Evolutionary conservation across 2,113 vertebrate species (phyloP).

Genomic region (Mastomys coucha): DNA sequence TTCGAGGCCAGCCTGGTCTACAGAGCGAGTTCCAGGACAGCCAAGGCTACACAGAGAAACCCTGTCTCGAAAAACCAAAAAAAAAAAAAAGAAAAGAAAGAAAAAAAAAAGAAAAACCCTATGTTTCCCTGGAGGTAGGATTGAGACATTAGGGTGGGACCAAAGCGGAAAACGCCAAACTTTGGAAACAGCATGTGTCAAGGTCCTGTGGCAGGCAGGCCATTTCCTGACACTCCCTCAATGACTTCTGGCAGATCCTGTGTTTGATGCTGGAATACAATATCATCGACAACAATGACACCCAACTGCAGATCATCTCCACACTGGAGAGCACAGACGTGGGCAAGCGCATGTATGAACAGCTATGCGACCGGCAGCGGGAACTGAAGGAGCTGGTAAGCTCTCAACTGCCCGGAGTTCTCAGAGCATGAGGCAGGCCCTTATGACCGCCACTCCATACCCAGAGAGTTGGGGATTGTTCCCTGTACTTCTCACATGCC

Average conservation of each 20-base stretch:
- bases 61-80: too few relatives aligned
- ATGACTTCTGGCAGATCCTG: slow-evolving; percentile 90
- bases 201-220: accelerated
- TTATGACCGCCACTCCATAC: neutral
- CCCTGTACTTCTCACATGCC: neutral
- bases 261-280: slow-evolving; percentile 99
- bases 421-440: neutral
- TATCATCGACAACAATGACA: slow-evolving; percentile 99
- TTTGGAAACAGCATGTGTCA: neutral
- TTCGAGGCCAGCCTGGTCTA: too few relatives aligned
- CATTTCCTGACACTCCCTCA: neutral
- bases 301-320: slow-evolving; percentile 99
- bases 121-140: too few relatives aligned
- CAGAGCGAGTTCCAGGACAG: too few relatives aligned
- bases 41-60: too few relatives aligned
- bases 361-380: slow-evolving; percentile 97
- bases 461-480: neutral
- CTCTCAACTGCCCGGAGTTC: accelerated
- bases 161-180: neutral
- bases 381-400: slow-evolving; percentile 99
- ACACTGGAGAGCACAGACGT: slow-evolving; percentile 98
- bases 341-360: slow-evolving; percentile 98
- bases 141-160: too few relatives aligned
- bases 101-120: neutral
- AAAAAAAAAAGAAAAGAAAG: too few relatives aligned